Percentiles rank a stretch among this genome's conserved stretches.
Evolutionary conservation across 2,888 invertebrate genomes (phyloP).

Genomic region (Bugulina stolonifera): DNA sequence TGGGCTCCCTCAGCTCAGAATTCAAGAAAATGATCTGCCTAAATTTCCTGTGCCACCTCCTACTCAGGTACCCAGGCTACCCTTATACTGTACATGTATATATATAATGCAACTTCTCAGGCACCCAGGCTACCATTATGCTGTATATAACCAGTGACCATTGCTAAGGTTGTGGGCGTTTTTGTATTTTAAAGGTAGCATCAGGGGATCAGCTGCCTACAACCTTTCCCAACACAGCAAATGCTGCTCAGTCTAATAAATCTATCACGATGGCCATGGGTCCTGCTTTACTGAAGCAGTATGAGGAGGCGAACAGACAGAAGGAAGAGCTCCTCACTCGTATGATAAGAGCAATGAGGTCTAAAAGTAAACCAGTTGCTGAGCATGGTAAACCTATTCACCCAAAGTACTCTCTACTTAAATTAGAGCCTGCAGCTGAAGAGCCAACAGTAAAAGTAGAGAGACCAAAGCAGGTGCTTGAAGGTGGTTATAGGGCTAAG

Average conservation of each 20-base stretch:
- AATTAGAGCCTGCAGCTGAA: background rate
- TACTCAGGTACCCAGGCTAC: too few relatives aligned
- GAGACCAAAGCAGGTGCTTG: background rate
- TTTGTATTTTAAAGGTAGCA: too few relatives aligned
- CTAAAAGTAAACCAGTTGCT: background rate
- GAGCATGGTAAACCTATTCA: background rate
- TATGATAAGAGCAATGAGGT: slow-evolving; percentile 6
- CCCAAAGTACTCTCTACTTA: slow-evolving; percentile 7
- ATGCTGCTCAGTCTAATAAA: too few relatives aligned
- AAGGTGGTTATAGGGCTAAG: background rate
- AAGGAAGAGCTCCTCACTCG: slow-evolving; percentile 9
- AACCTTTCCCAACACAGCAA: too few relatives aligned
- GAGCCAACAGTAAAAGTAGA: background rate
- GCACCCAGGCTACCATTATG: too few relatives aligned
- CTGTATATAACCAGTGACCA: too few relatives aligned
- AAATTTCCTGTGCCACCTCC: too few relatives aligned
- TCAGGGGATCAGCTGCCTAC: too few relatives aligned
- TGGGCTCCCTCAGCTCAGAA: background rate
- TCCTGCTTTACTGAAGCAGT: slow-evolving; percentile 7
- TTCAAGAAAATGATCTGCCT: background rate
- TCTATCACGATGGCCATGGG: background rate
- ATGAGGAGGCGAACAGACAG: slow-evolving; percentile 14
- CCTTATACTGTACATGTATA: too few relatives aligned
- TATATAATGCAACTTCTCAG: too few relatives aligned
- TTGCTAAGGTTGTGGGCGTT: too few relatives aligned